phyloP scores from a whole-genome alignment of 2,113 vertebrate genomes.

The Apteryx mantelli region DNA sequence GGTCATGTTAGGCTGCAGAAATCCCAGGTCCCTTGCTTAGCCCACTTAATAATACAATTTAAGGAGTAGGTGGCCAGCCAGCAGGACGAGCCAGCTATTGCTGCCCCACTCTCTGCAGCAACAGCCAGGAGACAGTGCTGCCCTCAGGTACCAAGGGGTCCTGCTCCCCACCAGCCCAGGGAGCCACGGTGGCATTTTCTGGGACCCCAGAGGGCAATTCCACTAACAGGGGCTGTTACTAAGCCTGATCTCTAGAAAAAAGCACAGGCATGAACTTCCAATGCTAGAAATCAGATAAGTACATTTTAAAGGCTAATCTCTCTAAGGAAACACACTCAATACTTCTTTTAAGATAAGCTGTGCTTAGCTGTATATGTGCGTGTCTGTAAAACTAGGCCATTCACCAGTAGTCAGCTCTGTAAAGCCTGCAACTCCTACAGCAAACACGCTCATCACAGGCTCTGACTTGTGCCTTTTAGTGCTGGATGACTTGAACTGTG shows the following conservation, averaged over 20 bases:
- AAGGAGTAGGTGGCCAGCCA: background rate
- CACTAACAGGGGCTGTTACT: accelerated
- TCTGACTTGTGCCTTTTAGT: background rate
- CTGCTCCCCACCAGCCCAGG: background rate
- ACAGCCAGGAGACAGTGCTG: background rate
- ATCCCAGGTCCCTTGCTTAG: background rate
- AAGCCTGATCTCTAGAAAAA: background rate
- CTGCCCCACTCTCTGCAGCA: accelerated
- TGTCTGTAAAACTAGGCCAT: background rate
- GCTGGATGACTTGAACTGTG: background rate
- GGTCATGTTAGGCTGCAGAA: background rate
- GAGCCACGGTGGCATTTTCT: background rate
- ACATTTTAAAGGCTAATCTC: background rate
- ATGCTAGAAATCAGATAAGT: background rate
- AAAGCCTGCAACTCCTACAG: background rate
- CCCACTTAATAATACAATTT: background rate
- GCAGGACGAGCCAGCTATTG: background rate
- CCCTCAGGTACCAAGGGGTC: background rate
- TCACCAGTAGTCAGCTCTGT: accelerated
- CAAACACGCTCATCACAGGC: background rate
- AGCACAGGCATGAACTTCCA: background rate
- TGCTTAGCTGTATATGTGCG: background rate
- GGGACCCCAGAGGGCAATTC: background rate
- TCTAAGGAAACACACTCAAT: background rate
- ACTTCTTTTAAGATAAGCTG: background rate